Percentiles rank a stretch among this genome's conserved stretches.
phyloP scores from a whole-genome alignment of 2,888 invertebrate species.

The Cremastinae sp. region DNA sequence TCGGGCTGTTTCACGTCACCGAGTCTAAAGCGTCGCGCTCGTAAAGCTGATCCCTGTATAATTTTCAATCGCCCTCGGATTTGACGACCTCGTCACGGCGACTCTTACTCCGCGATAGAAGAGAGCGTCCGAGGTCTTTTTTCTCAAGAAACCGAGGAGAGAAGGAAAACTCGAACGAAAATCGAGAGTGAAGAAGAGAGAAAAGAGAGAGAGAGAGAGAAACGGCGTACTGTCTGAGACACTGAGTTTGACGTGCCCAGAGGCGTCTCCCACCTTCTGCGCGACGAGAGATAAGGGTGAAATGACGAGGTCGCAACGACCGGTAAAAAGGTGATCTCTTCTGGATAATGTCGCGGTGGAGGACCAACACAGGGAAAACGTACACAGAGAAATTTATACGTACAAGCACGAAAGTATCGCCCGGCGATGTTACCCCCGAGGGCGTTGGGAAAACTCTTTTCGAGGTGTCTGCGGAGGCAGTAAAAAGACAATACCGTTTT shows the following conservation, averaged over 20 bases:
- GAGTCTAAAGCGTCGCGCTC: conserved; percentile 73
- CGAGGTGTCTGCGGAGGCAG: conserved; percentile 72
- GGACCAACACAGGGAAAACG: conserved; percentile 54
- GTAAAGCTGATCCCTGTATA: conserved; percentile 80
- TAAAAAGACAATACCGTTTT: conserved; percentile 78
- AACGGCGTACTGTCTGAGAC: conserved; percentile 12
- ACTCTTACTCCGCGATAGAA: conserved; percentile 34
- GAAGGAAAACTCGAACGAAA: conserved; percentile 2
- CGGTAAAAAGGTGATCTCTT: conserved; percentile 80
- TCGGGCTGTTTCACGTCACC: conserved; percentile 66
- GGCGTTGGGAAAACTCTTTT: conserved; percentile 66
- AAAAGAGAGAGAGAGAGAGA: conserved; percentile 6
- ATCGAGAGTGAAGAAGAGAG: conserved; percentile 21
- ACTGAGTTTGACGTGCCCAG: conserved; percentile 57
- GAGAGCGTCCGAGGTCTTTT: conserved; percentile 1
- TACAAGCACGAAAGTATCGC: conserved; percentile 42
- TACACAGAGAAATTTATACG: conserved; percentile 58
- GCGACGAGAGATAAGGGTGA: conserved; percentile 76
- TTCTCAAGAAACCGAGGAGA: conserved; percentile 26
- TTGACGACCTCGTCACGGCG: conserved; percentile 79
- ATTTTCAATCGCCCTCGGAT: conserved; percentile 80
- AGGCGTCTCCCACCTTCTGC: conserved; percentile 61
- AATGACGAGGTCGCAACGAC: conserved; percentile 80
- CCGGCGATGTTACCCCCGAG: conserved; percentile 53
- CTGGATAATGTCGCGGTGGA: conserved; percentile 74